Evolutionary conservation across 2,888 invertebrate genomes (phyloP).

Genomic region (Branchinecta sandiegonensis): DNA sequence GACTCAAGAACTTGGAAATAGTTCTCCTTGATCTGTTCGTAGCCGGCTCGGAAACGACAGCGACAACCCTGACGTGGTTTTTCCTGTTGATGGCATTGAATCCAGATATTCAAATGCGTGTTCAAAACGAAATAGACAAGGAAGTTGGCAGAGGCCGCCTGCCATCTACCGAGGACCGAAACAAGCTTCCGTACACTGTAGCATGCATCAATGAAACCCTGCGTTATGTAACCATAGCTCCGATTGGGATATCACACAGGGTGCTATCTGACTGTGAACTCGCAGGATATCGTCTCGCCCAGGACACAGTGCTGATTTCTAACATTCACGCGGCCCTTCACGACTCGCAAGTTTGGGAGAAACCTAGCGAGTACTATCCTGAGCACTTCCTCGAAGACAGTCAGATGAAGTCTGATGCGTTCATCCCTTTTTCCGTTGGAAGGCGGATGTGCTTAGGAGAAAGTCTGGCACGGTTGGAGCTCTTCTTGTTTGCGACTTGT

Average conservation of each 20-base stretch:
- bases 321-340: conserved; percentile 7
- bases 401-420: no score
- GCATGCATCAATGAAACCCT: conserved; percentile 16
- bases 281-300: conserved; percentile 1
- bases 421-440: not conserved
- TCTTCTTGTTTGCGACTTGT: not conserved
- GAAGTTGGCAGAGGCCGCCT: not conserved
- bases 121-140: not conserved
- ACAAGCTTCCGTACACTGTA: conserved; percentile 5
- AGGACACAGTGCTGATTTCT: conserved; percentile 1
- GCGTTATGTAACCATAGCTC: conserved; percentile 11
- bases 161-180: not conserved
- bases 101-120: not conserved
- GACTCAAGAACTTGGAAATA: not conserved
- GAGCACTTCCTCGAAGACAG: conserved; percentile 17
- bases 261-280: not conserved
- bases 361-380: conserved; percentile 17
- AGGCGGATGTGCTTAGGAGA: not conserved
- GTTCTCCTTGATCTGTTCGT: conserved; percentile 2
- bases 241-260: not conserved
- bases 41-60: not conserved
- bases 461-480: not conserved
- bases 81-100: conserved; percentile 4
- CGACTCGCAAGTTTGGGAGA: not conserved
- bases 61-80: not conserved